These are phyloP conservation scores for Lethrus apterus DNA, from an alignment of 1,140 invertebrate species.

Conservation along the genomic window DNA sequence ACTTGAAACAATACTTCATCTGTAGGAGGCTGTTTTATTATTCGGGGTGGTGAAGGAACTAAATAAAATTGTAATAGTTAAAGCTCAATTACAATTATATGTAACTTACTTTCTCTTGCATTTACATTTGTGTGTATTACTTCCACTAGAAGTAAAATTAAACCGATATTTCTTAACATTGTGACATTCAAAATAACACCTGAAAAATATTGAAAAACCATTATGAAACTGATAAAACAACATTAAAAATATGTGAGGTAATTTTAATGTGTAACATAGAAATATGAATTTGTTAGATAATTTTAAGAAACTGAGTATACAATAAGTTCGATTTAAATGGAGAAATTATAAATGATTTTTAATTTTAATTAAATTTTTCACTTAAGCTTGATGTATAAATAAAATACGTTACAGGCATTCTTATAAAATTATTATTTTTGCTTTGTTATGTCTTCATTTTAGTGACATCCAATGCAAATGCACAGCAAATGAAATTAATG, in stretches of 20 bases:
- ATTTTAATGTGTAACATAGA: neutral
- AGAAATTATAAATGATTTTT: too few relatives aligned
- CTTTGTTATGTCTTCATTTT: too few relatives aligned
- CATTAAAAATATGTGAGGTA: neutral
- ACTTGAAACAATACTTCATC: constrained; percentile 90
- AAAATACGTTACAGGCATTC: too few relatives aligned
- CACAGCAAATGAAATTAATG: too few relatives aligned
- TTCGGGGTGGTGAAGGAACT: constrained; percentile 81
- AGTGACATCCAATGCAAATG: too few relatives aligned
- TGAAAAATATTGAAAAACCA: neutral
- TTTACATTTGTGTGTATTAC: constrained; percentile 2
- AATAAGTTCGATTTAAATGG: too few relatives aligned
- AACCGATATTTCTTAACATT: constrained; percentile 1
- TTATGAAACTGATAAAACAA: neutral
- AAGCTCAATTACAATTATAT: neutral
- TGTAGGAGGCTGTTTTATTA: constrained; percentile 83
- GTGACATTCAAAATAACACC: neutral
- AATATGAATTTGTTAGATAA: neutral
- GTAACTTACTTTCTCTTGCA: constrained; percentile 12
- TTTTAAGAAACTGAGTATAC: too few relatives aligned
- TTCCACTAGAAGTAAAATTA: constrained; percentile 5
- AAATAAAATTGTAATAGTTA: constrained; percentile 19
- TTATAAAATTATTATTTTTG: too few relatives aligned
- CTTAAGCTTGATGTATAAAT: too few relatives aligned
- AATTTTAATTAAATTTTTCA: too few relatives aligned